Percentiles rank a stretch among this genome's conserved stretches.
These are phyloP conservation scores for Stegostoma tigrinum DNA, from an alignment of 2,113 vertebrate species.

Conservation along the genomic window DNA sequence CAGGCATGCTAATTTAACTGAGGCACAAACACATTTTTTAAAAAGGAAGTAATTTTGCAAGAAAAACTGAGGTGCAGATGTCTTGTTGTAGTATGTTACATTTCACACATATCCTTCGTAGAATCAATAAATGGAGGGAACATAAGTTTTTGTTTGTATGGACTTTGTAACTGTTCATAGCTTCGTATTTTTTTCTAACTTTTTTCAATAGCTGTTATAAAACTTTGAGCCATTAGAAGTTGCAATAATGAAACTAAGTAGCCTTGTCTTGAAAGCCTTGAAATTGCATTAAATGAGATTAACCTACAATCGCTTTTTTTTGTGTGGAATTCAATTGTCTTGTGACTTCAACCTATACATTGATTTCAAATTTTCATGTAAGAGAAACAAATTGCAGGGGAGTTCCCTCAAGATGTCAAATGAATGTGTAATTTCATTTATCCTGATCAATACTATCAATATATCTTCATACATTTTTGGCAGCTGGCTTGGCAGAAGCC, in stretches of 20 bases:
- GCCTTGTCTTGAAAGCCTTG: neutral
- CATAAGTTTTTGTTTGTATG: neutral
- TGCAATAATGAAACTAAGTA: neutral
- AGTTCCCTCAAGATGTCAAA: neutral
- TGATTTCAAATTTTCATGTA: neutral
- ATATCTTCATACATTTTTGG: neutral
- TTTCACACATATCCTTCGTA: slow-evolving; percentile 13
- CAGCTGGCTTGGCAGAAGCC: neutral
- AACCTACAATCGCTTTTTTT: neutral
- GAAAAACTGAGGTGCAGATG: neutral
- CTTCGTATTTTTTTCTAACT: neutral
- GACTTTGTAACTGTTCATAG: slow-evolving; percentile 17
- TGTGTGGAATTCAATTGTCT: neutral
- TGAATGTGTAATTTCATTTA: neutral
- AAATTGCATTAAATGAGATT: neutral
- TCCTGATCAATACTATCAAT: neutral
- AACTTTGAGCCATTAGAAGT: neutral
- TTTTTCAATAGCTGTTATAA: neutral
- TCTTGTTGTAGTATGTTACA: neutral
- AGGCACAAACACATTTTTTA: neutral
- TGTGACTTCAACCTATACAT: neutral
- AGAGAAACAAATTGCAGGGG: neutral
- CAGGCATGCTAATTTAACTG: neutral
- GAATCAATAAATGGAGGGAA: neutral
- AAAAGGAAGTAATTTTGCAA: neutral